Percentiles rank a stretch among this genome's conserved stretches.
phyloP scores from a whole-genome alignment of 2,113 vertebrate species.

The Cyanistes caeruleus region DNA sequence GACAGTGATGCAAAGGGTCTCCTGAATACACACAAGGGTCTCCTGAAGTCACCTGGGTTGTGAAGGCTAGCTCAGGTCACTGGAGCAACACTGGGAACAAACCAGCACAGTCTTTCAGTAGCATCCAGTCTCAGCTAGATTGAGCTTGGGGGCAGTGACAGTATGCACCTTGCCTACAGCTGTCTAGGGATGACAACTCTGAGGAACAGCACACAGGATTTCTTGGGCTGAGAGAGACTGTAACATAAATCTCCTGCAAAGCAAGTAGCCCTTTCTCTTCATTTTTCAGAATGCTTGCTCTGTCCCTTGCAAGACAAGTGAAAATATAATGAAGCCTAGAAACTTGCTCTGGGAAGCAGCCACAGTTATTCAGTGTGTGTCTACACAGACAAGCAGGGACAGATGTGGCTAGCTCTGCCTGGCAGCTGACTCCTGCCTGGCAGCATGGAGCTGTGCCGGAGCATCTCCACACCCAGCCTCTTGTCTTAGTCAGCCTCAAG shows the following conservation, averaged over 20 bases:
- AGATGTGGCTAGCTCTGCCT: neutral
- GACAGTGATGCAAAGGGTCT: neutral
- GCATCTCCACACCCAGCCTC: neutral
- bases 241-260: conserved; percentile 11
- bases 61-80: neutral
- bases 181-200: neutral
- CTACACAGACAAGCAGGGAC: neutral
- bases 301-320: neutral
- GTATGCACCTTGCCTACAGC: neutral
- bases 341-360: neutral
- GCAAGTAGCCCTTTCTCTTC: neutral
- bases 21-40: neutral
- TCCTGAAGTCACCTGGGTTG: neutral
- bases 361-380: neutral
- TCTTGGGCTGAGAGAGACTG: neutral
- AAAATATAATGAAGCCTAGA: conserved; percentile 7
- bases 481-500: neutral
- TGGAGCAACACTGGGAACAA: neutral
- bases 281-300: neutral
- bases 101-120: neutral
- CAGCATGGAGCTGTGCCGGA: neutral
- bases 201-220: neutral
- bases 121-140: neutral
- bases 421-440: neutral
- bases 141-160: neutral